Conservation (phyloP, 2,797 vertebrate species). For the Liparis tanakae region DNA sequence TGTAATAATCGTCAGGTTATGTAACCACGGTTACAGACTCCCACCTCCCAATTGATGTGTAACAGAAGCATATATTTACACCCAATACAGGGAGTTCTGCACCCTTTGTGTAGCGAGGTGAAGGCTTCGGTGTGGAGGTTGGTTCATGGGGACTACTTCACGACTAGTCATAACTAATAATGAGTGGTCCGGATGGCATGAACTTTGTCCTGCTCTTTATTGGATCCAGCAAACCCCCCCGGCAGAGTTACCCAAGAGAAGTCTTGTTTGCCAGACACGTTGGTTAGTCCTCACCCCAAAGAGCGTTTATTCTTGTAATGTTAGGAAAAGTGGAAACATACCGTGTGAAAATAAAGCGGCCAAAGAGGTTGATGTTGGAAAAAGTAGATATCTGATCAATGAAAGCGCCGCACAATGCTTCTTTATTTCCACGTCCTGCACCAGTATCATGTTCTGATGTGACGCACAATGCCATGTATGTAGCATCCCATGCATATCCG, state of each 20-base stretch:
- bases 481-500: not conserved
- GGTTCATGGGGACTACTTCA: not conserved
- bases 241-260: not conserved
- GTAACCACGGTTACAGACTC: not conserved
- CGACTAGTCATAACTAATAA: not conserved
- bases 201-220: not conserved
- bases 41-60: too few relatives aligned
- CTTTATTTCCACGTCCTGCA: not conserved
- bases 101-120: too few relatives aligned
- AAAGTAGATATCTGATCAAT: not conserved
- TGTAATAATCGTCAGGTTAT: too few relatives aligned
- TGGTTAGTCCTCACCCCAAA: not conserved
- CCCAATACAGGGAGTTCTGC: too few relatives aligned
- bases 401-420: not conserved
- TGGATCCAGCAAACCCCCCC: not conserved
- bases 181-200: not conserved
- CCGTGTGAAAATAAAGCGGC: not conserved
- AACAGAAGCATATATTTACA: too few relatives aligned
- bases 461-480: not conserved
- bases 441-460: not conserved
- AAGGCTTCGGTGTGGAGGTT: too few relatives aligned
- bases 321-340: conserved; percentile 4
- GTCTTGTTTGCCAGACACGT: not conserved
- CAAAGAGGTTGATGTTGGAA: not conserved
- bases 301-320: too few relatives aligned